phyloP scores from a whole-genome alignment of 2,113 vertebrate genomes.

The Ptilonorhynchus violaceus region DNA sequence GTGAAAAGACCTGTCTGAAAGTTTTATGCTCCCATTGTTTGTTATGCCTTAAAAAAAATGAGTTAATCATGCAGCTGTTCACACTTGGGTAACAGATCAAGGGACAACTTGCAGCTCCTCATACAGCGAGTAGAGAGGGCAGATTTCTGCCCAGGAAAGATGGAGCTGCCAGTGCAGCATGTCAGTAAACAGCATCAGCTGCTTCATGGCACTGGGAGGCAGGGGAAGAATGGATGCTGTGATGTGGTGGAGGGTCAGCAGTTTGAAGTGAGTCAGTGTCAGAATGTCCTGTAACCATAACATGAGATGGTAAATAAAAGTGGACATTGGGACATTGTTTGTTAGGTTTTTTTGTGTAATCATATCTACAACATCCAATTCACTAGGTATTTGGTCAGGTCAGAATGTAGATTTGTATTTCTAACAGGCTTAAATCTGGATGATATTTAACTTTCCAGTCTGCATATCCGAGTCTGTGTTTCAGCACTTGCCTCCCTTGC shows the following conservation, averaged over 20 bases:
- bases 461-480: not conserved
- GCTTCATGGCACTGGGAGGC: not conserved
- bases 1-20: not conserved
- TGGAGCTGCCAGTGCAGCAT: not conserved
- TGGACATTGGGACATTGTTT: not conserved
- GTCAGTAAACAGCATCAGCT: not conserved
- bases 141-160: not conserved
- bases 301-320: not conserved
- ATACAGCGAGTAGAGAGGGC: not conserved
- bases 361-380: not conserved
- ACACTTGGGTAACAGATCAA: conserved; percentile 1
- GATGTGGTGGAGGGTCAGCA: not conserved
- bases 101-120: not conserved
- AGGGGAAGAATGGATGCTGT: not conserved
- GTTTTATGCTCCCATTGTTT: not conserved
- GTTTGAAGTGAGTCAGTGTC: not conserved
- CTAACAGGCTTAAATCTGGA: not conserved
- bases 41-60: not conserved
- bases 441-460: not conserved
- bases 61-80: not conserved
- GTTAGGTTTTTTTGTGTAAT: not conserved
- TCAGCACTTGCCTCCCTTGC: not conserved
- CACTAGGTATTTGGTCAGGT: not conserved
- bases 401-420: not conserved
- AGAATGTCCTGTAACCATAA: not conserved